Evolutionary conservation across 2,888 invertebrate genomes (phyloP), one percentile per base, ranked within the genome.

Genomic region (Aporophyla lueneburgensis): DNA sequence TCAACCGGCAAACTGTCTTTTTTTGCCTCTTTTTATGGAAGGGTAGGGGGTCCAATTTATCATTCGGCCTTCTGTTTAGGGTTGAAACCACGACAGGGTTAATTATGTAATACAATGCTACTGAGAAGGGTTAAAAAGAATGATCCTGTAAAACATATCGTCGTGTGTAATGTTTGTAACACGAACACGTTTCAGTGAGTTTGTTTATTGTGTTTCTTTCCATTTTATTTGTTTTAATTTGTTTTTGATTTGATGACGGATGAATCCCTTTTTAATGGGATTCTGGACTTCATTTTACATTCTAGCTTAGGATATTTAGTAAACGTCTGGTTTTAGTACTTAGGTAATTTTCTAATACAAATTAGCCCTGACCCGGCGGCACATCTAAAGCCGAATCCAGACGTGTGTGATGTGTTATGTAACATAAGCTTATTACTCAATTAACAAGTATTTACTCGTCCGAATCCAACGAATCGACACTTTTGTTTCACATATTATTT

Each of bases 21-120:
- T 83, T 83, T 82, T 80, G 63, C 65, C 61, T 49, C 53, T 85
- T 86, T 85, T 86, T 85, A 74, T 82, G 46, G 54, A 27, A 43
- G 27, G 12, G 54, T 27, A 69, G 27, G 43, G 33, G 53, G 72
- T 56, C 73, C 67, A 86, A 86, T 86, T 86, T 86, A 83, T 86
- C 86, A 86, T 86, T 81, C 81, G 71, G 43, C 67, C 79, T 74
- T 78, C 78, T 76, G 81, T 70, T 81, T 73, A 66, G 71, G 76
- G 78, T 69, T 81, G 81, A 78, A 72, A 78, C 78, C 81, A 56
- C 71, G 80, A 84, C 84, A 70, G 63, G 77, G 78, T 85, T 86
- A 86, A 86, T 86, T 86, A 86, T 85, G 83, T 86, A 81, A 80
- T 78, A 85, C 86, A 86, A 79, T 80, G 74, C 69, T 77, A 76